Evolutionary conservation across 2,113 vertebrate genomes (phyloP).

Genomic region (Oreochromis aureus): DNA sequence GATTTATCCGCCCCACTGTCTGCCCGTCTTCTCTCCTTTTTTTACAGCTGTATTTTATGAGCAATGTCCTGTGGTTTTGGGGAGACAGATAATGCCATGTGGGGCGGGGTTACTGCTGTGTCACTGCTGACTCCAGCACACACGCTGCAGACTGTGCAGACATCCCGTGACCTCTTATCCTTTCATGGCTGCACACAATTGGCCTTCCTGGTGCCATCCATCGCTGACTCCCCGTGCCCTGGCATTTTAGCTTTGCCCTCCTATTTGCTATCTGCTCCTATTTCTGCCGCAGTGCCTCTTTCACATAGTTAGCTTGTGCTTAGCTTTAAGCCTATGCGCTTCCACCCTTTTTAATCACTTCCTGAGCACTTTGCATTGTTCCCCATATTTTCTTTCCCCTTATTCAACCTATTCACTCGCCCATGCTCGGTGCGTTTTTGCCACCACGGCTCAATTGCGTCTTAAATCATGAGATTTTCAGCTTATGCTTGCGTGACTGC

Average conservation of each 20-base stretch:
- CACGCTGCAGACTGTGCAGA: constrained; percentile 36
- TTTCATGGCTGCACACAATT: not conserved
- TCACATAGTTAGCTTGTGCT: not conserved
- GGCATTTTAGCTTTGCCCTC: constrained; percentile 57
- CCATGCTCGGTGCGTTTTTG: not conserved
- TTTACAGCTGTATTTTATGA: not conserved
- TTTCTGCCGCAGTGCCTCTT: constrained; percentile 27
- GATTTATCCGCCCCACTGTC: not conserved
- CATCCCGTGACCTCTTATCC: constrained; percentile 9
- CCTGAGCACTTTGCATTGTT: not conserved
- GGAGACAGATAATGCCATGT: constrained; percentile 12
- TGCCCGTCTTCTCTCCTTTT: not conserved
- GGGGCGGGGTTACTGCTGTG: not conserved
- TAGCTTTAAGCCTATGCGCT: not conserved
- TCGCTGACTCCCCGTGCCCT: not conserved
- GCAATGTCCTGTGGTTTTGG: constrained; percentile 2
- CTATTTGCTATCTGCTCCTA: not conserved
- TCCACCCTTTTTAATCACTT: not conserved
- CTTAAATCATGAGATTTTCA: not conserved
- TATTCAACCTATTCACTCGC: not conserved
- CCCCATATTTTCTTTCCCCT: not conserved
- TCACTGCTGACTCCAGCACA: constrained; percentile 38
- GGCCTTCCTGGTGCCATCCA: not conserved
- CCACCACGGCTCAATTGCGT: not conserved
- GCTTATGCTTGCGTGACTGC: not conserved